Percentiles rank a stretch among this genome's conserved stretches.
These are phyloP conservation scores for Myopa testacea DNA, from an alignment of 2,888 invertebrate species.

Conservation along the genomic window DNA sequence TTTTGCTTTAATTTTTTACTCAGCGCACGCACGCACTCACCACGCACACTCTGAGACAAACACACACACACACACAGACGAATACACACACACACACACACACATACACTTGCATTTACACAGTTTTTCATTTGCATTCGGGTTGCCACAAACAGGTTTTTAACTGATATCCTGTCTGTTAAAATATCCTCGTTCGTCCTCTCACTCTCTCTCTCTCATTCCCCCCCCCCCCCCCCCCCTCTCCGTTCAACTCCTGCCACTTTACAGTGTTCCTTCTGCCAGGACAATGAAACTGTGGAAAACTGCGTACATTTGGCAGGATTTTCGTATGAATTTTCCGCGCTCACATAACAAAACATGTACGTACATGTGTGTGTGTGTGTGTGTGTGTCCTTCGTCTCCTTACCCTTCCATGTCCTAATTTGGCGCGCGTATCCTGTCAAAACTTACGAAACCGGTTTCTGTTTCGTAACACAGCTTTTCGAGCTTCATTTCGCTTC, in stretches of 20 bases:
- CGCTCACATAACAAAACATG: neutral
- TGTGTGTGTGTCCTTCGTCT: conserved; percentile 8
- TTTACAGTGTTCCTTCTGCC: neutral
- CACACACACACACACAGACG: conserved; percentile 20
- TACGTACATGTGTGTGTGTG: neutral
- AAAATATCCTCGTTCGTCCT: conserved; percentile 35
- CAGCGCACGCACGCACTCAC: neutral
- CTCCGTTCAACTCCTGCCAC: conserved; percentile 23
- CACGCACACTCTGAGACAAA: neutral
- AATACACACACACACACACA: conserved; percentile 24
- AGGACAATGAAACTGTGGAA: conserved; percentile 37
- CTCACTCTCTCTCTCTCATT: too few relatives aligned
- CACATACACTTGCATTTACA: neutral
- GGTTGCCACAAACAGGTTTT: conserved; percentile 50
- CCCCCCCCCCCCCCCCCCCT: neutral
- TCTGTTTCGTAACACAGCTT: conserved; percentile 50
- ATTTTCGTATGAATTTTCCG: conserved; percentile 48
- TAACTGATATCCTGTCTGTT: conserved; percentile 47
- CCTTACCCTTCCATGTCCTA: neutral
- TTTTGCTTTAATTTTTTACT: too few relatives aligned
- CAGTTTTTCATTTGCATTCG: neutral
- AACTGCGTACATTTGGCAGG: conserved; percentile 43
- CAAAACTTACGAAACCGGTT: conserved; percentile 59
- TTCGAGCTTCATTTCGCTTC: conserved; percentile 4
- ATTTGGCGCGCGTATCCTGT: conserved; percentile 35